Conservation (phyloP, 2,888 invertebrate species). For the Polylopha cassiicola region DNA sequence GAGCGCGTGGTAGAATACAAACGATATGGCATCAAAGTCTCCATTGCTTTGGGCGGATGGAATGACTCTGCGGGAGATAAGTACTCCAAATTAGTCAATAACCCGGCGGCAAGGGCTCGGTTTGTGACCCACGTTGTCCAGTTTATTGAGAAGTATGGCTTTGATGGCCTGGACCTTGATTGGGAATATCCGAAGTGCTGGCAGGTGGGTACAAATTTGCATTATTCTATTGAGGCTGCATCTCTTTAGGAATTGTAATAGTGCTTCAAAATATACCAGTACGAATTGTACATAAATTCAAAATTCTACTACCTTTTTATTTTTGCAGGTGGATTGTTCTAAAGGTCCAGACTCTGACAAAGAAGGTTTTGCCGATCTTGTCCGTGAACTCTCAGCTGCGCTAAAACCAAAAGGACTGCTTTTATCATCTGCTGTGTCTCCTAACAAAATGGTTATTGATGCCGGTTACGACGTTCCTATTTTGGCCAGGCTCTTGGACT, state of each 20-base stretch:
- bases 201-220: conserved; percentile 76
- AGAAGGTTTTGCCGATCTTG: conserved; percentile 84
- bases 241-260: too few relatives aligned
- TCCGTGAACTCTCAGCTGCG: conserved; percentile 82
- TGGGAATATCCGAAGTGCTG: conserved; percentile 97
- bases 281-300: too few relatives aligned
- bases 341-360: conserved; percentile 91
- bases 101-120: conserved; percentile 81
- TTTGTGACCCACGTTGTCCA: conserved; percentile 86
- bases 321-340: conserved; percentile 85
- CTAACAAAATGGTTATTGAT: conserved; percentile 91
- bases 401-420: conserved; percentile 82
- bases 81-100: conserved; percentile 90
- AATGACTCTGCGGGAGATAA: conserved; percentile 95
- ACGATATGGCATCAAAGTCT: conserved; percentile 87
- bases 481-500: conserved; percentile 86
- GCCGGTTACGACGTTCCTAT: conserved; percentile 89
- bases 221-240: too few relatives aligned
- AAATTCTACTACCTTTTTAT: background rate
- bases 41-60: conserved; percentile 96
- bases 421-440: conserved; percentile 90
- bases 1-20: conserved; percentile 88
- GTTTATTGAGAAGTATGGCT: conserved; percentile 87
- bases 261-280: too few relatives aligned
- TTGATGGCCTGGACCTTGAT: conserved; percentile 96